Evolutionary conservation across 1,140 invertebrate species (phyloP), one percentile per base, ranked within the genome.

Genomic region (Trichonephila inaurata): DNA sequence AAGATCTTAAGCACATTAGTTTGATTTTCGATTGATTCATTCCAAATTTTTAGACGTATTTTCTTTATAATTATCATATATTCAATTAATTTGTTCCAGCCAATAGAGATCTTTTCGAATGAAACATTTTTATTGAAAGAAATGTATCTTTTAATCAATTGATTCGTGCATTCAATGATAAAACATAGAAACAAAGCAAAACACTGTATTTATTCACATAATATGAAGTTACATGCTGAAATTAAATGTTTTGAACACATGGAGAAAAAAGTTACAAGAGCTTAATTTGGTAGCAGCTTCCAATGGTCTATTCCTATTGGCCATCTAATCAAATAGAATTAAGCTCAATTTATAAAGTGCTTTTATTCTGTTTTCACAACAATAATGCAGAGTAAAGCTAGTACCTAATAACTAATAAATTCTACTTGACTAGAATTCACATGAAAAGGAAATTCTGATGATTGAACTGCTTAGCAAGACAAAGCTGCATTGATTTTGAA

Each of bases 251-350:
- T 77, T n/a, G 10, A 86, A 60, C 33, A 69, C 44, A 91, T 51
- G 21, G 33, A 40, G 33, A 64, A 87, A 72, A 58, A 16, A 51
- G 18, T 92, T 77, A 60, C 64, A 92, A 72, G 91, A 92, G 64
- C 82, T 92, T 72, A 92, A 92, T 92, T 86, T 86, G 33, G 61
- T 83, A 83, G 90, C 90, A 51, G 90, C 90, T 83, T 86, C 21
- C 40, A 66, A 58, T 24, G 81, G 81, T 64, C 83, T 87, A 87
- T 60, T 92, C 61, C 91, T 92, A 87, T 72, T 86, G 83, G 83
- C 91, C 87, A 86, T 92, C 91, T 87, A 92, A 62, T 92, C 87
- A 92, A 92, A 92, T 92, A 87, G 12, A 92, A 92, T 92, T 87
- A 92, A 92, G 91, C 91, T 92, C 91, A 92, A 87, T 92, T 92